Evolutionary conservation across 2,113 vertebrate species (phyloP).

Genomic region (Craseonycteris thonglongyai): DNA sequence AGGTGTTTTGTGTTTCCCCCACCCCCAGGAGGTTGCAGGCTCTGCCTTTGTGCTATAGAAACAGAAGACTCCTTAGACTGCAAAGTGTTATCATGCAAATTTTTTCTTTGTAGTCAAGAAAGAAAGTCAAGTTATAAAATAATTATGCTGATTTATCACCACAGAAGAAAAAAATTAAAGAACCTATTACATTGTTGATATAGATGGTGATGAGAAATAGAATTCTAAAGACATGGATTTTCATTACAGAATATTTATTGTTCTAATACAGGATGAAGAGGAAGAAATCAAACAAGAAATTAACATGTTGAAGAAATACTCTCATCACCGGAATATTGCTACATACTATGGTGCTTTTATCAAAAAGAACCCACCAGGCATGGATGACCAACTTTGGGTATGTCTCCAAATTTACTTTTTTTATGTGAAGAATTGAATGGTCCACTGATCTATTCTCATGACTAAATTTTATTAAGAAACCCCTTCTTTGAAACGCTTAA

Average conservation of each 20-base stretch:
- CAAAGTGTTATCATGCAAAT: neutral
- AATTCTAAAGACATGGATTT: neutral
- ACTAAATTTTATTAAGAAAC: neutral
- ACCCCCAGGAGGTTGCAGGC: neutral
- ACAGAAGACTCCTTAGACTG: neutral
- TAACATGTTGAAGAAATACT: slow-evolving; percentile 99
- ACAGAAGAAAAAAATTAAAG: neutral
- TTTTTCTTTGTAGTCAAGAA: neutral
- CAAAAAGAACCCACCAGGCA: slow-evolving; percentile 97
- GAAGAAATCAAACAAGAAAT: slow-evolving; percentile 99
- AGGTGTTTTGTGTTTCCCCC: neutral
- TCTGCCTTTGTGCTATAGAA: neutral
- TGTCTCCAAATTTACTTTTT: slow-evolving; percentile 32
- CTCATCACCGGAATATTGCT: slow-evolving; percentile 97
- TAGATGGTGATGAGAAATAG: neutral
- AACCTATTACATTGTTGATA: neutral
- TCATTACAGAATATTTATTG: slow-evolving; percentile 25
- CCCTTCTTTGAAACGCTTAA: neutral
- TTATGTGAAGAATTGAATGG: neutral
- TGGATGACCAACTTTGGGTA: slow-evolving; percentile 98
- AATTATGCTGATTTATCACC: neutral
- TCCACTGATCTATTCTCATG: neutral
- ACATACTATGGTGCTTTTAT: slow-evolving; percentile 98
- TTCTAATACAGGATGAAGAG: slow-evolving; percentile 91
- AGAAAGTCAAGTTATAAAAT: neutral